Percentiles rank a stretch among this genome's conserved stretches.
Conservation (phyloP, 1,140 invertebrate genomes). For the Dendrolimus kikuchii region DNA sequence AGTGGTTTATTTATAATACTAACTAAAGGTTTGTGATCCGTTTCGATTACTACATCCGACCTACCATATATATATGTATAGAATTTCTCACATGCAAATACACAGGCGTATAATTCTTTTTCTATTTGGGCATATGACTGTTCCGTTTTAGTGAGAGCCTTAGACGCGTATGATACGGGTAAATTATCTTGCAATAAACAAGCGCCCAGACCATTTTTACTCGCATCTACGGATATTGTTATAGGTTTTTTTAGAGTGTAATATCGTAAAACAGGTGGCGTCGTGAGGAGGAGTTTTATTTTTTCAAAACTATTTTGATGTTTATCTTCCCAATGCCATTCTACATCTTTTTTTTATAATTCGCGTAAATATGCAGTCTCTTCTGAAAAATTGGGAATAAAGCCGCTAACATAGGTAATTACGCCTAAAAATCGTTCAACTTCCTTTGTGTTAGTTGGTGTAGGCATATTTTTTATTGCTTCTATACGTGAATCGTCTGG, state of each 20-base stretch:
- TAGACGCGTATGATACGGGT: conserved; percentile 16
- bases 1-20: conserved; percentile 14
- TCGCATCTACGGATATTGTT: conserved; percentile 9
- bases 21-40: conserved; percentile 13
- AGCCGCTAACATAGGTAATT: conserved; percentile 10
- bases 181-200: conserved; percentile 16
- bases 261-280: background rate
- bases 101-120: conserved; percentile 16
- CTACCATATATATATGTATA: conserved; percentile 17
- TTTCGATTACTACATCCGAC: conserved; percentile 12
- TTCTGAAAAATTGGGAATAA: conserved; percentile 8
- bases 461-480: conserved; percentile 13
- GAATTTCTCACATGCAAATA: conserved; percentile 14
- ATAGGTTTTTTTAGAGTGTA: conserved; percentile 2
- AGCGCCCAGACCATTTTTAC: conserved; percentile 14
- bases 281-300: background rate
- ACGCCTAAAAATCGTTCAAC: conserved; percentile 12
- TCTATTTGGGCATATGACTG: conserved; percentile 18
- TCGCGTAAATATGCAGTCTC: conserved; percentile 5
- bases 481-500: conserved; percentile 10
- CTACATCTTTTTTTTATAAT: conserved; percentile 10
- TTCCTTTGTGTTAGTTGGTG: conserved; percentile 6
- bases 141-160: conserved; percentile 13
- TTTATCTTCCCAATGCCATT: conserved; percentile 7
- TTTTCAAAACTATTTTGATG: conserved; percentile 7